Percentiles rank a stretch among this genome's conserved stretches.
Conservation (phyloP, 2,113 vertebrate species). For the Lasiurus cinereus region DNA sequence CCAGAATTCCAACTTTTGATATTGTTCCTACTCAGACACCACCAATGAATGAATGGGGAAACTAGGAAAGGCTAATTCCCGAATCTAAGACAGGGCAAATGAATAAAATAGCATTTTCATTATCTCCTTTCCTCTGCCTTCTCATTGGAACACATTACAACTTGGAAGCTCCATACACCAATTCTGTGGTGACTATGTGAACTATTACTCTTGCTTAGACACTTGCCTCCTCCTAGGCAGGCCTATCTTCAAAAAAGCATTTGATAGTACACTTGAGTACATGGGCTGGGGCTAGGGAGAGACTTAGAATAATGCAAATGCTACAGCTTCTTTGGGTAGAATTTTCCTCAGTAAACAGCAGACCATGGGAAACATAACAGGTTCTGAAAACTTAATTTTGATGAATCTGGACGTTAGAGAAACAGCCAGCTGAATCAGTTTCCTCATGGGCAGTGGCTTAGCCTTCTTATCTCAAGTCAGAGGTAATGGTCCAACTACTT, state of each 20-base stretch:
- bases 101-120: neutral
- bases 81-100: neutral
- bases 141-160: neutral
- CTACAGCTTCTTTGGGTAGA: conserved; percentile 22
- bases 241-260: conserved; percentile 35
- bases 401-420: conserved; percentile 60
- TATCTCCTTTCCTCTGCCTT: neutral
- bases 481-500: conserved; percentile 58
- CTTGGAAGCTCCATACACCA: neutral
- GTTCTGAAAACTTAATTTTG: conserved; percentile 76
- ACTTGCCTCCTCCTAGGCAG: neutral
- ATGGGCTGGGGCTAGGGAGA: neutral
- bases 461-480: conserved; percentile 49
- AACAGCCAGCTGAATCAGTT: conserved; percentile 73
- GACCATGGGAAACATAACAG: conserved; percentile 79
- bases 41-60: neutral
- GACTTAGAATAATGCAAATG: conserved; percentile 28
- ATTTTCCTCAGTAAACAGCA: conserved; percentile 74
- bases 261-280: neutral
- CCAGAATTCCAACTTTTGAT: conserved; percentile 40
- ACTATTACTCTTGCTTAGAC: neutral
- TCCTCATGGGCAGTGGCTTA: conserved; percentile 52
- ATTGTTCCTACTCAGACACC: neutral
- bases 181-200: neutral
- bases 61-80: neutral